A percentile compares a stretch with the other conserved stretches of the same genome.
Conservation (phyloP, 1,140 invertebrate species). For the Trachymyrmex septentrionalis region DNA sequence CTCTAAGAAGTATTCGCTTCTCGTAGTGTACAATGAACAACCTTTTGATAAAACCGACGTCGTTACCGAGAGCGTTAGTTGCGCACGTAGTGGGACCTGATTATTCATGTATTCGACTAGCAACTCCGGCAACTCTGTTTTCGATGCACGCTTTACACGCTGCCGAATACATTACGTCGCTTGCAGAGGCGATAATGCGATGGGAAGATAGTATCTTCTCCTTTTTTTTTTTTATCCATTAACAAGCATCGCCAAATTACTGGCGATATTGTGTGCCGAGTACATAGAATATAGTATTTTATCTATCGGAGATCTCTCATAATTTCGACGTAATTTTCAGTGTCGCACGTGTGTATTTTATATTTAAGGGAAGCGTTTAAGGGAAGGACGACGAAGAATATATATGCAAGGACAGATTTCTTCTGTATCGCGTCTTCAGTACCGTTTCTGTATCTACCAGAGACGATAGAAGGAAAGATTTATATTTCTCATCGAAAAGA, state of each 20-base stretch:
- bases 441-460: neutral
- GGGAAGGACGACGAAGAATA: neutral
- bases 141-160: constrained; percentile 56
- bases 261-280: neutral
- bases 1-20: neutral
- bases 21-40: neutral
- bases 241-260: constrained; percentile 32
- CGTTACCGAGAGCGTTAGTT: constrained; percentile 30
- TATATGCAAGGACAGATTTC: neutral
- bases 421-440: too few relatives aligned
- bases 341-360: neutral
- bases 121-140: constrained; percentile 57
- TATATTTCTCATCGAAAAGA: neutral
- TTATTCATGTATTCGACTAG: constrained; percentile 64
- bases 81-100: constrained; percentile 9
- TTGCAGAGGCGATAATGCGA: constrained; percentile 25
- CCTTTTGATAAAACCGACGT: constrained; percentile 50
- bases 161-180: constrained; percentile 47
- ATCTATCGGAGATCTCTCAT: neutral
- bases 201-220: neutral
- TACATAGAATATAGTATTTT: neutral
- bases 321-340: neutral
- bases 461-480: neutral
- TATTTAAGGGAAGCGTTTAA: too few relatives aligned
- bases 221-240: neutral